Base-by-base conservation (phyloP, 2,113 vertebrate species). In the Leptocoma aspasia region DNA sequence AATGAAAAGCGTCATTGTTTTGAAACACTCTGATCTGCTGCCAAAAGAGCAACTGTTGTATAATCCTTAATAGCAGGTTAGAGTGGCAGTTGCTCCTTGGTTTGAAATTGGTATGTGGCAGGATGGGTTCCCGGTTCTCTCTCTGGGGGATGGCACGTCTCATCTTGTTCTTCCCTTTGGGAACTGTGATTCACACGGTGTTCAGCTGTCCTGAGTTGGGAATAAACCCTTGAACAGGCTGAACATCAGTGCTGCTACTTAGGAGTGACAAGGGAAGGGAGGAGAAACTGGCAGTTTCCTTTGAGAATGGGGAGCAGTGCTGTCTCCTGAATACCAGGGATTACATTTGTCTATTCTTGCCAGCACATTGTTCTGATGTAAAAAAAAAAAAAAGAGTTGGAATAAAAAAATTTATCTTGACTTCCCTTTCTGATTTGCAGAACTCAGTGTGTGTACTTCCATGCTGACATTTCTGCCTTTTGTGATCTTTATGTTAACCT, bases 21-120 rank as follows among this genome's bases (percentile, higher is more conserved):
- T 75, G 81, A 75, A 94, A 82, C 45, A 69, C 61, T 9, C 0
- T 53, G 65, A 69, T 94, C 56, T 69, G 77, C 89, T 91, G 92
- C 91, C 92, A 94, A 65, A 95, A 84, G 77, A 89, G 61, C 81
- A 92, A 15, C 89, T 91, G 57, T 85, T 96, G 81, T 87, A 37
- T 92, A 95, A 97, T 86, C 80, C 56, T 77, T 95, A 90, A 92
- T 89, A 94, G 91, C 77, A 92, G 83, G 61, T 94, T 94, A 42
- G 89, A 84, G 81, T 84, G 83, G 81, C 92, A 71, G 70, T 89
- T 86, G 47, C 72, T 82, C 60, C 86, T 85, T 64, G 61, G 44
- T 82, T 90, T 68, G 89, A 60, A 86, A 18, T 64, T 1, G 19
- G 47, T 69, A 52, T 79, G 89, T 72, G 89, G 72, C 87, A 37